These are phyloP conservation scores for Stegostoma tigrinum DNA, from an alignment of 2,113 vertebrate genomes.

Conservation along the genomic window DNA sequence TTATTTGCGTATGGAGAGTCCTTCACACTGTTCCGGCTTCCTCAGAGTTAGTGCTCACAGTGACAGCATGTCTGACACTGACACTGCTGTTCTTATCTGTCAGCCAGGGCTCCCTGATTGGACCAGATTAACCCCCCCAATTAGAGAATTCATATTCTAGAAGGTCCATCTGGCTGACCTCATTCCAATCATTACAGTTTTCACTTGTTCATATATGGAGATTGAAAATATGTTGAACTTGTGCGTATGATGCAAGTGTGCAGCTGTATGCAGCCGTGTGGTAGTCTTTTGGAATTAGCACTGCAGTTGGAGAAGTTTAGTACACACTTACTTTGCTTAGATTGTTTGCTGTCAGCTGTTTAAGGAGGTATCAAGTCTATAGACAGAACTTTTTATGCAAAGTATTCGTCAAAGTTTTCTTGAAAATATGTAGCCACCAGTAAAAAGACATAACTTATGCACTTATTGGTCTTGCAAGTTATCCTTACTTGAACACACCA, in stretches of 20 bases:
- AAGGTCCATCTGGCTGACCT: too few relatives aligned
- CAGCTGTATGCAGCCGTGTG: neutral
- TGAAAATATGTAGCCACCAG: neutral
- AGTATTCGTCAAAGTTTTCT: neutral
- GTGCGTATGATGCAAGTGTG: neutral
- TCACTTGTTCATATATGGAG: neutral
- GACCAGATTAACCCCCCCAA: too few relatives aligned
- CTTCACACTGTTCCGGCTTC: too few relatives aligned
- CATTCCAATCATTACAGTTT: neutral
- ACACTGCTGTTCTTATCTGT: too few relatives aligned
- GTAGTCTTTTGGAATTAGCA: neutral
- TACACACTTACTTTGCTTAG: neutral
- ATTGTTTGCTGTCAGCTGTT: too few relatives aligned
- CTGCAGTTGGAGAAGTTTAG: neutral
- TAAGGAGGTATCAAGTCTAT: neutral
- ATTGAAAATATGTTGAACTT: neutral
- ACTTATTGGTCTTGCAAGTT: neutral
- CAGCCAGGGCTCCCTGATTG: too few relatives aligned
- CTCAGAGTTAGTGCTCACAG: too few relatives aligned
- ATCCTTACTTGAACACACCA: neutral
- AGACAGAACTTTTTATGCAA: neutral
- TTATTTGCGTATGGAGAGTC: too few relatives aligned
- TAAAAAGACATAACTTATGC: neutral
- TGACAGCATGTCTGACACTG: too few relatives aligned
- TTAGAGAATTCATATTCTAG: too few relatives aligned